Percentiles rank a stretch among this genome's conserved stretches.
phyloP scores from a whole-genome alignment of 2,797 vertebrate genomes.

The Paratrypauchen microcephalus region DNA sequence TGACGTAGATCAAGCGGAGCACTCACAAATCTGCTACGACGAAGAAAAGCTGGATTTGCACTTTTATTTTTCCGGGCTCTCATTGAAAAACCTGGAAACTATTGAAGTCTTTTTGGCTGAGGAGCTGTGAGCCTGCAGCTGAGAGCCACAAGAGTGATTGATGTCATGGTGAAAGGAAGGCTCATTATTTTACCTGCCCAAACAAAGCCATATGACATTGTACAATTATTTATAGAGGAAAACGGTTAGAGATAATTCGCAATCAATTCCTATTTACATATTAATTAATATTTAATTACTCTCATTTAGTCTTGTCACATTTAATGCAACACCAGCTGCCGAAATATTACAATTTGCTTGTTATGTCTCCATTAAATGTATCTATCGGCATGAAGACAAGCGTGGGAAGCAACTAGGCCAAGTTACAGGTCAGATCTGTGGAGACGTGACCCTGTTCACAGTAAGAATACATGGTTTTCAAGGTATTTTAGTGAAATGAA shows the following conservation, averaged over 20 bases:
- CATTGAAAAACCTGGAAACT: constrained; percentile 68
- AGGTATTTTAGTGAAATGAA: too few species aligned
- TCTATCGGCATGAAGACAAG: too few species aligned
- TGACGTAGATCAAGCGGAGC: constrained; percentile 63
- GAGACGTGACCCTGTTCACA: too few species aligned
- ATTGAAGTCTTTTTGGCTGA: constrained; percentile 61
- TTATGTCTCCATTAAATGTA: too few species aligned
- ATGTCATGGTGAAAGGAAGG: constrained; percentile 55
- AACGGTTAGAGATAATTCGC: constrained; percentile 22
- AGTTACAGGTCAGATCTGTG: too few species aligned
- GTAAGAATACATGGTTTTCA: too few species aligned
- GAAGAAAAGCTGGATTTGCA: constrained; percentile 71
- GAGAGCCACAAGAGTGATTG: constrained; percentile 57
- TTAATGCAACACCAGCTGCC: not conserved
- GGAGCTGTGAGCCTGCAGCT: constrained; percentile 40
- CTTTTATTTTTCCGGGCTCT: constrained; percentile 64
- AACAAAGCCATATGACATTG: constrained; percentile 30
- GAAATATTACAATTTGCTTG: too few species aligned
- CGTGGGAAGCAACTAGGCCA: too few species aligned
- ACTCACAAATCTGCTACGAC: constrained; percentile 63
- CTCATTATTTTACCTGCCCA: constrained; percentile 23
- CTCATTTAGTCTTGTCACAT: not conserved
- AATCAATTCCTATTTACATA: not conserved
- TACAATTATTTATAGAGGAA: constrained; percentile 38
- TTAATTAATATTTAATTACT: not conserved